Evolutionary conservation across 2,888 invertebrate species (phyloP), one percentile per base, ranked within the genome.

Genomic region (Corbicula japonica): DNA sequence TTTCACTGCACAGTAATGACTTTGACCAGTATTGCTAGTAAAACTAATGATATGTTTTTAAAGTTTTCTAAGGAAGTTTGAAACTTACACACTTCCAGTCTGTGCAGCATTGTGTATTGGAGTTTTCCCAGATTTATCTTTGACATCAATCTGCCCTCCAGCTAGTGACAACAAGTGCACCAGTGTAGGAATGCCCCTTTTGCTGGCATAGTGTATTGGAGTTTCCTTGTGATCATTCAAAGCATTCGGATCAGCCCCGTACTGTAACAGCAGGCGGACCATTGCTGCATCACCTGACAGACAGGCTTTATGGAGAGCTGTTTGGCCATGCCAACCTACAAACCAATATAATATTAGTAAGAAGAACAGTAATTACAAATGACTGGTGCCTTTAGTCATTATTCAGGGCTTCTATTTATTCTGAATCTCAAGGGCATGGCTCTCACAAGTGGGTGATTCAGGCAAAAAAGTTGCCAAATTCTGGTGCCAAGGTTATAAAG

Each of bases 321-420:
- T 90, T 70, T 88, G 89, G 21, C 92, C 92, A 87, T 91, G 88
- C 90, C 92, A 93, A 35, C 92, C 92, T 92, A 71, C 21, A 60
- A 48, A 48, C 28, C 10, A 46, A 18, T 38, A 38, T n/a, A n/a
- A n/a, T n/a, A n/a, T n/a, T n/a, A n/a, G n/a, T n/a, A n/a, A n/a
- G n/a, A n/a, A n/a, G n/a, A n/a, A n/a, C n/a, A n/a, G n/a, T n/a
- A n/a, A n/a, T n/a, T n/a, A n/a, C n/a, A n/a, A n/a, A n/a, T n/a
- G n/a, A n/a, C n/a, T n/a, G n/a, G n/a, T n/a, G n/a, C n/a, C n/a
- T n/a, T n/a, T n/a, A n/a, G n/a, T n/a, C n/a, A n/a, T n/a, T n/a
- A n/a, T n/a, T n/a, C n/a, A n/a, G n/a, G n/a, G n/a, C n/a, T n/a
- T n/a, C n/a, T n/a, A n/a, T n/a, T n/a, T n/a, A n/a, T n/a, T n/a